Base-by-base conservation (phyloP, 2,888 invertebrate species). In the Latrodectus elegans region DNA sequence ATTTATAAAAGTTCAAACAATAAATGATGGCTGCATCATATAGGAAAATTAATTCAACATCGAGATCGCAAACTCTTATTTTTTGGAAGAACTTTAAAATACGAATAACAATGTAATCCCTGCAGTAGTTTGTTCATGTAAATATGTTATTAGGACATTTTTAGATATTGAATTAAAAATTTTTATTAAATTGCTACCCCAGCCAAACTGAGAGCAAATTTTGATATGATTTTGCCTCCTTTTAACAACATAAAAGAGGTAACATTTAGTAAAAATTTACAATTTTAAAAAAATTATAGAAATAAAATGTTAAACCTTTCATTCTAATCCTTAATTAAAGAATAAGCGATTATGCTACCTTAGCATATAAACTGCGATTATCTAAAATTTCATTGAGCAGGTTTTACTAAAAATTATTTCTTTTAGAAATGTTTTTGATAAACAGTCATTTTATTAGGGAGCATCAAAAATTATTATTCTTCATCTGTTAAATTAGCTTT, bases 81-180 rank as follows among this genome's bases (percentile, higher is more conserved):
- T 93, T 93, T 94, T n/a, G n/a, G 95, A 95, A 92, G 92, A 95
- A 94, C 94, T 95, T 95, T 94, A 94, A 93, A 93, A 94, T 94
- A 94, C 94, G 94, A 94, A 95, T 95, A 94, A 95, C 94, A 95
- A 95, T 95, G 95, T 95, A 95, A 95, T 95, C 95, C 95, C 95
- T 95, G 95, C 94, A 94, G 95, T 95, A 95, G 95, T 94, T 95
- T 94, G 93, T 93, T 94, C 94, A 94, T 94, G 90, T 94, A 80
- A 82, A 89, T 89, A 89, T 80, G 22, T 22, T 14, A 84, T 12
- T 77, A 64, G 72, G n/a, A 71, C 55, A 14, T 49, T 38, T 68
- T 73, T 60, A 81, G 0, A 74, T 51, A 17, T 14, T 52, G 79
- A 87, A 71, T 82, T 75, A 71, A 38, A 89, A 90, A 22, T 1